phyloP scores from a whole-genome alignment of 2,113 vertebrate genomes.

The Thalassarche chlororhynchos region DNA sequence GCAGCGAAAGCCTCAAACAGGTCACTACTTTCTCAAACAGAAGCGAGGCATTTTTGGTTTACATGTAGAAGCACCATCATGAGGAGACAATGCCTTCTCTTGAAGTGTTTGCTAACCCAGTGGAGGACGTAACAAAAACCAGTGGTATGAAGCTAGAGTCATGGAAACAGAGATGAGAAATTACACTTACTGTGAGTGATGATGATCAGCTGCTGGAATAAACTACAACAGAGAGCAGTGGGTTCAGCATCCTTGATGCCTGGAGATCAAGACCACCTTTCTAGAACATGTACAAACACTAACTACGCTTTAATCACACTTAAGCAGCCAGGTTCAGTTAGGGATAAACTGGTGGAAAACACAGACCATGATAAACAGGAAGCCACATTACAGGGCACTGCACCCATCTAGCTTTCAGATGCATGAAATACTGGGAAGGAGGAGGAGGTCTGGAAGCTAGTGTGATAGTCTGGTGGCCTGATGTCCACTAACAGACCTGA shows the following conservation, averaged over 20 bases:
- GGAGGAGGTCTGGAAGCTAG: not conserved
- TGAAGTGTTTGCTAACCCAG: not conserved
- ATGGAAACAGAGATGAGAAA: not conserved
- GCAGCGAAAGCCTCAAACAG: not conserved
- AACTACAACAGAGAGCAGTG: not conserved
- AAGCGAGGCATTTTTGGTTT: not conserved
- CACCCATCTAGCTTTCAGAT: not conserved
- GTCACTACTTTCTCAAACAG: not conserved
- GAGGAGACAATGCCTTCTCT: not conserved
- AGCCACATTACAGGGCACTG: no score
- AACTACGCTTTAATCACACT: not conserved
- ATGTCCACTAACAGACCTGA: not conserved
- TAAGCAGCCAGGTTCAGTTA: not conserved
- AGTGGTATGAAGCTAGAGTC: not conserved
- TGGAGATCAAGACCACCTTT: not conserved
- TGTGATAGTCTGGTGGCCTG: not conserved
- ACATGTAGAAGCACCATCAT: accelerated
- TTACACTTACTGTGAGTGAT: not conserved
- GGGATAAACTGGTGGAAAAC: not conserved
- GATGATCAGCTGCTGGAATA: not conserved
- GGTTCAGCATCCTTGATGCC: not conserved
- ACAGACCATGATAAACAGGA: not conserved
- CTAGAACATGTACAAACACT: not conserved
- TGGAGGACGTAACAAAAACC: not conserved
- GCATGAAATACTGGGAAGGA: not conserved